A percentile compares a stretch with the other conserved stretches of the same genome.
phyloP scores from a whole-genome alignment of 2,888 invertebrate genomes.

The Thera obeliscata region DNA sequence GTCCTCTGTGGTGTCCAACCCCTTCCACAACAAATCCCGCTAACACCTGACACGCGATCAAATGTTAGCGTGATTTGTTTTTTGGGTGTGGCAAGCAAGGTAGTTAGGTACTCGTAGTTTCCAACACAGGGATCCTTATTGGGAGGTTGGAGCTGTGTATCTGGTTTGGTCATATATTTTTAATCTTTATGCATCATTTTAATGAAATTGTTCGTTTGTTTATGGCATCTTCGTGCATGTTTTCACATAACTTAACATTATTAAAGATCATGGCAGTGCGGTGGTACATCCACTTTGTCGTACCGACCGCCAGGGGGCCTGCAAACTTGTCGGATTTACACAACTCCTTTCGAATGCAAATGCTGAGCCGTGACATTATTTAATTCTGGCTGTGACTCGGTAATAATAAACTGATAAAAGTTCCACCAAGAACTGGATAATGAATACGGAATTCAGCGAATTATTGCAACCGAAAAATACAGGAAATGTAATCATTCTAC shows the following conservation, averaged over 20 bases:
- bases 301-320: conserved; percentile 51
- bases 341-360: conserved; percentile 60
- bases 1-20: not conserved
- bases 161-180: too few relatives aligned
- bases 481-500: not conserved
- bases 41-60: too few relatives aligned
- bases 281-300: conserved; percentile 45
- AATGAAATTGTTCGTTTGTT: conserved; percentile 1
- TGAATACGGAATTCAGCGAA: not conserved
- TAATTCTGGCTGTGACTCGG: conserved; percentile 46
- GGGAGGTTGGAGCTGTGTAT: not conserved
- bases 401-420: conserved; percentile 17
- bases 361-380: conserved; percentile 60
- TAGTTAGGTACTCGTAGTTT: not conserved
- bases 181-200: not conserved
- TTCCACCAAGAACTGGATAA: conserved; percentile 1
- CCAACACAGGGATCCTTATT: not conserved
- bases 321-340: conserved; percentile 38
- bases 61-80: not conserved
- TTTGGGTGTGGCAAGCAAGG: not conserved
- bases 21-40: too few relatives aligned
- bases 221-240: conserved; percentile 1
- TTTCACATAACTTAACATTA: not conserved
- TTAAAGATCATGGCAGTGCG: conserved; percentile 33
- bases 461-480: not conserved